Evolutionary conservation across 2,113 vertebrate genomes (phyloP).

Genomic region (Prinia subflava): DNA sequence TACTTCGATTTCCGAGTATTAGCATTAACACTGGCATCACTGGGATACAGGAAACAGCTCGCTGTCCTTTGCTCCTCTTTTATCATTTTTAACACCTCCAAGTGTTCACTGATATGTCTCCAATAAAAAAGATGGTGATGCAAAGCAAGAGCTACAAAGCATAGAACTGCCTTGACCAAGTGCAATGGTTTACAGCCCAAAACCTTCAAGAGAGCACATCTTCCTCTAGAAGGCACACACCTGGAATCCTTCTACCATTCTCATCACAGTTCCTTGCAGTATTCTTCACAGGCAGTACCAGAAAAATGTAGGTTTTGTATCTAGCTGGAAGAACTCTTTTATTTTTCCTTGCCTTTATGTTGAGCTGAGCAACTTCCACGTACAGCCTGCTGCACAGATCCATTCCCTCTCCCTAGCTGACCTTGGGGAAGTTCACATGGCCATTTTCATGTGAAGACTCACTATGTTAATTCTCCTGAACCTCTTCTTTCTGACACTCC

Average conservation of each 20-base stretch:
- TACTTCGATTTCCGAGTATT: background rate
- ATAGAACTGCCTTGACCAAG: background rate
- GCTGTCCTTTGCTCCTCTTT: background rate
- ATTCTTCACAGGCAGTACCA: background rate
- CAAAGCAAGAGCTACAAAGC: fast-evolving
- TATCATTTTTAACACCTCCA: background rate
- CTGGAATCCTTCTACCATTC: background rate
- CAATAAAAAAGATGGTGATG: background rate
- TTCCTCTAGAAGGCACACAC: background rate
- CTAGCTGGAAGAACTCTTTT: background rate
- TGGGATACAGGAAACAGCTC: background rate
- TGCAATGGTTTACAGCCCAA: background rate
- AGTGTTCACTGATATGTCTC: background rate
- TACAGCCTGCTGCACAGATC: background rate
- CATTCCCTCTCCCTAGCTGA: background rate
- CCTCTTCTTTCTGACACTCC: background rate
- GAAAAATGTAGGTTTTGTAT: background rate
- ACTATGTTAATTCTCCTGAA: background rate
- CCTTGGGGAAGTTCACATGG: background rate
- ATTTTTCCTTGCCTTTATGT: background rate
- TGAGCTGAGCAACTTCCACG: background rate
- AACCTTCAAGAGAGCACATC: background rate
- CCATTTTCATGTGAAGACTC: background rate
- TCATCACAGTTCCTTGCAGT: background rate
- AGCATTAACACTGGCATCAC: background rate